Percentiles rank a stretch among this genome's conserved stretches.
Conservation (phyloP, 1,140 invertebrate genomes). For the Drosophila paulistorum region DNA sequence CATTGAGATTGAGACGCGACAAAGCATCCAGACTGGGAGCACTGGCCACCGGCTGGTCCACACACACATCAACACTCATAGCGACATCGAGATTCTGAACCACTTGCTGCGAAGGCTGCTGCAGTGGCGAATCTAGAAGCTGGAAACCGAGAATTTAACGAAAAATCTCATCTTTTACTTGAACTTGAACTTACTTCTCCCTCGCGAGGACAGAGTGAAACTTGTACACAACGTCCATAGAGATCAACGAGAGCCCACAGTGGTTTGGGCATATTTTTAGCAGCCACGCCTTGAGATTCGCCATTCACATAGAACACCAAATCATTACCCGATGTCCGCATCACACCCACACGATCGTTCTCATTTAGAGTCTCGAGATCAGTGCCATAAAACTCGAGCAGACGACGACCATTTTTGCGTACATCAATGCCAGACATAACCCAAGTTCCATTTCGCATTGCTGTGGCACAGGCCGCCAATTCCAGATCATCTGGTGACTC, state of each 20-base stretch:
- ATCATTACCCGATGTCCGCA: slow-evolving; percentile 91
- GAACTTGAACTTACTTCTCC: slow-evolving; percentile 47
- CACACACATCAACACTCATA: slow-evolving; percentile 72
- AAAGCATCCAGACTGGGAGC: slow-evolving; percentile 43
- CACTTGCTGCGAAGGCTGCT: slow-evolving; percentile 71
- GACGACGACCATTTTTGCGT: slow-evolving; percentile 90
- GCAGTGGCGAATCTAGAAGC: slow-evolving; percentile 54
- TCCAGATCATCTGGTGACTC: slow-evolving; percentile 92
- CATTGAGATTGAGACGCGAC: slow-evolving; percentile 38
- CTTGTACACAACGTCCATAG: slow-evolving; percentile 96
- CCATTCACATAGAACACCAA: slow-evolving; percentile 96
- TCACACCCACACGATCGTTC: slow-evolving; percentile 92
- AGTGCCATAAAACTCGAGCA: slow-evolving; percentile 92
- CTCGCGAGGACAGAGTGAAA: slow-evolving; percentile 86
- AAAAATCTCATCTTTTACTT: no score
- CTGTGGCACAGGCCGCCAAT: slow-evolving; percentile 92
- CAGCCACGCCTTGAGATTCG: slow-evolving; percentile 93
- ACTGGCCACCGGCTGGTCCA: slow-evolving; percentile 25
- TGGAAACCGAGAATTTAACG: slow-evolving; percentile 8
- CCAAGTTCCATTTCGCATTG: slow-evolving; percentile 93
- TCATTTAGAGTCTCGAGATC: slow-evolving; percentile 93
- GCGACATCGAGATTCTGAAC: slow-evolving; percentile 80
- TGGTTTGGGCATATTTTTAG: slow-evolving; percentile 88
- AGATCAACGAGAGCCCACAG: slow-evolving; percentile 95
- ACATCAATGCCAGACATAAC: slow-evolving; percentile 94